A percentile compares a stretch with the other conserved stretches of the same genome.
Conservation (phyloP, 2,888 invertebrate genomes). For the Lumbricus terrestris region DNA sequence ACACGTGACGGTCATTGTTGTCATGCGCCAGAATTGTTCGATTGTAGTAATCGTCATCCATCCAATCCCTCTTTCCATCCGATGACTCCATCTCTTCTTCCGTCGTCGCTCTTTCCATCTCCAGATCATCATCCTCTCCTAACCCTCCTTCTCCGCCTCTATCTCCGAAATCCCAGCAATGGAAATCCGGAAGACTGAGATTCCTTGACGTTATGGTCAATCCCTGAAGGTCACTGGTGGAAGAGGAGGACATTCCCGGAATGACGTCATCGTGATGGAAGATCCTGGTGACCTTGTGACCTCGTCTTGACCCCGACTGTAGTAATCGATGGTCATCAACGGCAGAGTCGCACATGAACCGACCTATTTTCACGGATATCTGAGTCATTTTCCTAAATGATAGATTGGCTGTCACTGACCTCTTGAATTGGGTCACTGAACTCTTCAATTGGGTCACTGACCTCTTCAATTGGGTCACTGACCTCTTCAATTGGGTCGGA, state of each 20-base stretch:
- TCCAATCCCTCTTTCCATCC: not conserved
- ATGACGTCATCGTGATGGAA: not conserved
- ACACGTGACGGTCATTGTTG: not conserved
- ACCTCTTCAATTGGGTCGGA: not conserved
- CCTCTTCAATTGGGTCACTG: not conserved
- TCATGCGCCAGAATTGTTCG: not conserved
- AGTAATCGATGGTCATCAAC: not conserved
- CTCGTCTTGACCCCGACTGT: not conserved
- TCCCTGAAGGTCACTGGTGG: not conserved
- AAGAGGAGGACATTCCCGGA: not conserved
- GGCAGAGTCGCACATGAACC: not conserved
- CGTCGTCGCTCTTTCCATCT: not conserved
- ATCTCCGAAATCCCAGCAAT: not conserved
- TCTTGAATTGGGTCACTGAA: not conserved
- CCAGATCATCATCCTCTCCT: not conserved
- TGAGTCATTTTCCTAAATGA: conserved; percentile 9
- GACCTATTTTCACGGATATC: conserved; percentile 6
- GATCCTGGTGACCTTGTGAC: not conserved
- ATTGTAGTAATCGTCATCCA: not conserved
- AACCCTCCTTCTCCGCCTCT: no score
- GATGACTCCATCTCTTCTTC: not conserved
- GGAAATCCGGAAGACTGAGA: not conserved
- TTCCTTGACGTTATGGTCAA: not conserved
- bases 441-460: not conserved
- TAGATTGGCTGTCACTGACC: not conserved